Conservation (phyloP, 2,113 vertebrate species). For the Neolamprologus caudopunctatus region DNA sequence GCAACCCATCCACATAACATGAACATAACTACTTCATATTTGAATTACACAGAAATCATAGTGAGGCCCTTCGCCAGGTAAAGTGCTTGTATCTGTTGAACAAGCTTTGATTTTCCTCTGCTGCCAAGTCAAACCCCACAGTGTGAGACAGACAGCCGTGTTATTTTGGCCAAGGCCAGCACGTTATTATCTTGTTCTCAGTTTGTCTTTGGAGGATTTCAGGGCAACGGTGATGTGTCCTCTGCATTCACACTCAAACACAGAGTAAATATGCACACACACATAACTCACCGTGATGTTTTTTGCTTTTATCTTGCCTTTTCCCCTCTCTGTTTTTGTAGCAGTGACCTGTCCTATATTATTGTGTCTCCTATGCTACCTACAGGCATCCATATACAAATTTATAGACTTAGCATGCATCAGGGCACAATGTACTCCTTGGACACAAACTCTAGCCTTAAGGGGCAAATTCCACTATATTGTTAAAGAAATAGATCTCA, state of each 20-base stretch:
- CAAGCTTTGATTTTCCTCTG: not conserved
- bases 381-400: not conserved
- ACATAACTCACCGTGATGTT: not conserved
- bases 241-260: not conserved
- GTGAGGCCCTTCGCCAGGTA: not conserved
- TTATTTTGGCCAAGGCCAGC: constrained; percentile 8
- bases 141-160: not conserved
- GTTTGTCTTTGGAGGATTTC: constrained; percentile 25
- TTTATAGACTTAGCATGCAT: not conserved
- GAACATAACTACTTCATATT: not conserved
- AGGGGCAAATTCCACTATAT: not conserved
- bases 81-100: not conserved
- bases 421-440: not conserved
- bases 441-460: not conserved
- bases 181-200: constrained; percentile 27
- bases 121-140: not conserved
- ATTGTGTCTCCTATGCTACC: fast-evolving
- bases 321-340: not conserved
- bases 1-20: not conserved
- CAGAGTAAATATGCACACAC: not conserved
- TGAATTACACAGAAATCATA: not conserved
- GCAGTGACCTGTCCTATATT: not conserved
- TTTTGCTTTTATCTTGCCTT: not conserved
- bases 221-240: not conserved
- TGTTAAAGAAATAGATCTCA: not conserved